Base-by-base conservation (phyloP, 1,140 invertebrate genomes). In the Drosophila tristis region DNA sequence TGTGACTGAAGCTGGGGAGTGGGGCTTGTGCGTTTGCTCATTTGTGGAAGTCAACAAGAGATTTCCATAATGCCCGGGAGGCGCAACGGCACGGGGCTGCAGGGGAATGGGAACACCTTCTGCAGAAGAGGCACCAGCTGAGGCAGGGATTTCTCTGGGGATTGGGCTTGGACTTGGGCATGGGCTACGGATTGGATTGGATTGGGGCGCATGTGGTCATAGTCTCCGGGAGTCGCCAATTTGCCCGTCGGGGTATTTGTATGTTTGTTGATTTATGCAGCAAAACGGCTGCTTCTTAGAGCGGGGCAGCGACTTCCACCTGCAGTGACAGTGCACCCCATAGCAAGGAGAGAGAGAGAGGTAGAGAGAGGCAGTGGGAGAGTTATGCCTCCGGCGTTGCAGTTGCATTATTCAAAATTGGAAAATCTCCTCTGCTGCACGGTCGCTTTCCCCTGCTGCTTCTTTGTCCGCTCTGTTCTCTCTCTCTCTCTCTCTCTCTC, bases 31-130 rank as follows among this genome's bases (percentile, higher is more conserved):
- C 59, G 84, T 89, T 82, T 89, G 74, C 84, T 82, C 82, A 89
- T 89, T 89, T 89, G 84, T 77, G 76, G 74, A 80, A 82, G 84
- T 87, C 79, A 87, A 87, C 84, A 87, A 59, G 74, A 74, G 71
- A 89, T 82, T 87, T 84, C 75, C 84, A 87, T 89, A 87, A 87
- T 76, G 61, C 57, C 35, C 35, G 35, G 35, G 6, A 39, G 35
- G 35, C 35, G 35, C 35, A 39, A 39, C 4, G 35, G 35, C 4
- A 39, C 49, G 23, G 49, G 31, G 11, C 35, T 53, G 42, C 50
- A 43, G 55, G 29, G 55, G 55, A 1, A 39, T 39, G 35, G 35
- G 11, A 13, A 39, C 35, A 39, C 35, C 35, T 39, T 39, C 35
- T 13, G 35, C 35, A 2, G 2, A 49, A 49, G 23, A 49, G 47